Evolutionary conservation across 2,888 invertebrate species (phyloP).

Genomic region (Anthophora plumipes): DNA sequence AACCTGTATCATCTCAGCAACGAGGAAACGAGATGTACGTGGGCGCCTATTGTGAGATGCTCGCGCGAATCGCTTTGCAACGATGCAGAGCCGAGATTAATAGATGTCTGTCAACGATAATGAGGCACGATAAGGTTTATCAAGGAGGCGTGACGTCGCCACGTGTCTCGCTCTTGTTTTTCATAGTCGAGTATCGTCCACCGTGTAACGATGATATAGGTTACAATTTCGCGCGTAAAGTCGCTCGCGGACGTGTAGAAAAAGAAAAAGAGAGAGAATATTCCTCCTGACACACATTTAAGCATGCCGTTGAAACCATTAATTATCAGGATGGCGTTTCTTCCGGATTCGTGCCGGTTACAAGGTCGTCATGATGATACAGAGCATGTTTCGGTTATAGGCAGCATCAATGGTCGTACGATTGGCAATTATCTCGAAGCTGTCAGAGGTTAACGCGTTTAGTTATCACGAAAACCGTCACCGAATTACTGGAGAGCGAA

Average conservation of each 20-base stretch:
- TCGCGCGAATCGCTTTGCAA: not conserved
- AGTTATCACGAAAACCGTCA: constrained; percentile 8
- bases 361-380: not conserved
- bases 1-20: not conserved
- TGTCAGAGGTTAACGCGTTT: constrained; percentile 40
- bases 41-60: constrained; percentile 2
- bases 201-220: not conserved
- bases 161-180: constrained; percentile 21
- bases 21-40: not conserved
- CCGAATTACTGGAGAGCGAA: not conserved
- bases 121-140: constrained; percentile 37
- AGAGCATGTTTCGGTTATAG: not conserved
- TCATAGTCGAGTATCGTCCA: not conserved
- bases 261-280: no score
- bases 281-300: not conserved
- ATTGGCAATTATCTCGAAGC: constrained; percentile 28
- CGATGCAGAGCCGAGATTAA: constrained; percentile 20
- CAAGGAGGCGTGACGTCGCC: constrained; percentile 38
- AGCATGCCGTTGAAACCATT: not conserved
- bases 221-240: not conserved
- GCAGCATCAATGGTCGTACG: not conserved
- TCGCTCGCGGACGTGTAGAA: not conserved
- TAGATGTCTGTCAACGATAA: constrained; percentile 30
- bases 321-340: not conserved
- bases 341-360: not conserved